Evolutionary conservation across 1,140 invertebrate species (phyloP).

Genomic region (Hyles euphorbiae): DNA sequence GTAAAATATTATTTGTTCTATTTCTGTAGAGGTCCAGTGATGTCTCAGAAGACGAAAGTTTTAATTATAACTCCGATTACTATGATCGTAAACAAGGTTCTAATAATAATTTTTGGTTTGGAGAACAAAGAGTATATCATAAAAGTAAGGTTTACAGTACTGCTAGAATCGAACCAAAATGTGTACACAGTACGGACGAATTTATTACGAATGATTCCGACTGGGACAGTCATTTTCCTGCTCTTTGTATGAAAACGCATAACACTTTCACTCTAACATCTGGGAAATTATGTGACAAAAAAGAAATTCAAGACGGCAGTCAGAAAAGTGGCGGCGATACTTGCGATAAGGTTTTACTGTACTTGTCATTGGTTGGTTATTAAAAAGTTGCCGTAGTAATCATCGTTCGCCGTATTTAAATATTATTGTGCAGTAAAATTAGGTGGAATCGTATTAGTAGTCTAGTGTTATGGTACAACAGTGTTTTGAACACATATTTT

Average conservation of each 20-base stretch:
- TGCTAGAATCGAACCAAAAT: constrained; percentile 34
- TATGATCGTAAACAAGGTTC: constrained; percentile 33
- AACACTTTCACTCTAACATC: constrained; percentile 61
- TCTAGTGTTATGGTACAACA: too few relatives aligned
- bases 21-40: constrained; percentile 43
- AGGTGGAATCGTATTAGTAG: too few relatives aligned
- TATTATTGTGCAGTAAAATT: too few relatives aligned
- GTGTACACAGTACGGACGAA: constrained; percentile 48
- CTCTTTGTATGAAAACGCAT: constrained; percentile 56
- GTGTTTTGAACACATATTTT: too few relatives aligned
- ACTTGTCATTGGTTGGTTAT: not conserved
- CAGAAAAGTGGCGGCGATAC: constrained; percentile 62
- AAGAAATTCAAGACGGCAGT: constrained; percentile 40
- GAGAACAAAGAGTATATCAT: constrained; percentile 57
- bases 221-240: constrained; percentile 64
- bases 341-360: constrained; percentile 45
- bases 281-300: constrained; percentile 45
- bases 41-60: constrained; percentile 57
- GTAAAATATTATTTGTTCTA: constrained; percentile 2
- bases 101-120: constrained; percentile 48
- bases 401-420: not conserved
- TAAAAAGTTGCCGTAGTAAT: not conserved
- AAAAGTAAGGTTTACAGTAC: constrained; percentile 45
- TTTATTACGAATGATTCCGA: constrained; percentile 58
- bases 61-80: constrained; percentile 40